Base-by-base conservation (phyloP, 2,797 vertebrate species). In the Spatula versicolor region DNA sequence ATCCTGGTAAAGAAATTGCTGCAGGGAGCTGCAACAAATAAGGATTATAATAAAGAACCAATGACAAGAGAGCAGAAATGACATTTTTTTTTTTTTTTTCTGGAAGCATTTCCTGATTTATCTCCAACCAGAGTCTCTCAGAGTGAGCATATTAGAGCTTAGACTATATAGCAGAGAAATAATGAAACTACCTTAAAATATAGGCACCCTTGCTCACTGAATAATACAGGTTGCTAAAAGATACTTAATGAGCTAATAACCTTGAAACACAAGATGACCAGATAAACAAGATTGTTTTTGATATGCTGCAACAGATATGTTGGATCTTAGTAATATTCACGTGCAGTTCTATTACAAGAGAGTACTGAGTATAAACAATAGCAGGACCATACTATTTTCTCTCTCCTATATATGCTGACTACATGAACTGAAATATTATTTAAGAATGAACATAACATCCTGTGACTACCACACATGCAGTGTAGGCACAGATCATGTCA, bases 71-170 rank as follows among this genome's bases (percentile, higher is more conserved):
- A 91, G 68, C 33, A 89, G 50, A 93, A 91, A 89, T 80, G 59
- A 82, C 59, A 69, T 48, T 92, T 71, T 94, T 89, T 92, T 92
- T 94, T 46, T 21, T 46, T 89, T 94, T 89, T 93, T 92, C 92
- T 94, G 76, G 73, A 86, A 93, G 76, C 83, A 74, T 67, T 86
- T 82, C 58, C 67, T 96, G 94, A 95, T 94, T 96, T 93, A 93
- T 92, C 64, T 92, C 56, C 45, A 89, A 60, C 33, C 83, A 91
- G 77, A 48, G 14, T 67, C 21, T 92, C 56, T 79, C 30, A 0
- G 3, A 83, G 67, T 50, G 62, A 91, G 52, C 46, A 23, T 45
- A 78, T 95, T 92, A 82, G 48, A 82, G 22, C 68, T 92, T 64
- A 79, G 56, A 73, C 43, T 78, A 50, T 35, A 89, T 5, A 75